Base-by-base conservation (phyloP, 2,113 vertebrate species). In the Maylandia zebra region DNA sequence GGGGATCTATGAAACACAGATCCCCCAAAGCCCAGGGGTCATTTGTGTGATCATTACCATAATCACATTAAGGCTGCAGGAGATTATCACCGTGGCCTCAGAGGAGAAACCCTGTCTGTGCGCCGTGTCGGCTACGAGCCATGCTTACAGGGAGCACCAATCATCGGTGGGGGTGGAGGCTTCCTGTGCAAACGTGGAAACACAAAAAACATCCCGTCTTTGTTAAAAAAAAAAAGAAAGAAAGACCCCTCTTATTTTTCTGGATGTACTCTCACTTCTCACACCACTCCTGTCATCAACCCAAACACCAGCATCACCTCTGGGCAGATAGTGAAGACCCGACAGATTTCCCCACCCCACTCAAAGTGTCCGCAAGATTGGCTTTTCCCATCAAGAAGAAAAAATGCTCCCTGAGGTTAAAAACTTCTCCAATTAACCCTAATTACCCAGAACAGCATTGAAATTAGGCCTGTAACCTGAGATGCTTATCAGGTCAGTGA, bases 1-100 rank as follows among this genome's bases (percentile, higher is more conserved):
- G 87, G 82, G 90, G 93, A 94, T 95, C 92, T 92, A 93, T 93
- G 95, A 94, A 92, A 91, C 88, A 82, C 30, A 45, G 91, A 94
- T 90, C 92, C 92, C 83, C 90, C 96, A 97, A 97, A 96, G 97
- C 96, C 95, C 95, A 96, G 96, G 95, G 96, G 96, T 97, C 97
- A 97, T 97, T 97, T 98, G 97, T 97, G 95, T 97, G 97, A 97
- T 97, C 97, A 98, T 98, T 98, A 98, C 94, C 97, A 97, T 98
- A 98, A 99, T 98, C 97, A 97, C 97, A 97, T 98, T 97, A 98
- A 96, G 96, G 95, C 93, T 96, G 96, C 96, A 94, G 92, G 94
- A 96, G 96, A 96, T 91, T 91, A 94, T 96, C 96, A 94, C 95
- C 95, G 90, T 83, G 94, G 92, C 91, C 95, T 95, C 95, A 95